These are phyloP conservation scores for Eustalomyia histrio DNA, from an alignment of 2,888 invertebrate genomes.

Conservation along the genomic window DNA sequence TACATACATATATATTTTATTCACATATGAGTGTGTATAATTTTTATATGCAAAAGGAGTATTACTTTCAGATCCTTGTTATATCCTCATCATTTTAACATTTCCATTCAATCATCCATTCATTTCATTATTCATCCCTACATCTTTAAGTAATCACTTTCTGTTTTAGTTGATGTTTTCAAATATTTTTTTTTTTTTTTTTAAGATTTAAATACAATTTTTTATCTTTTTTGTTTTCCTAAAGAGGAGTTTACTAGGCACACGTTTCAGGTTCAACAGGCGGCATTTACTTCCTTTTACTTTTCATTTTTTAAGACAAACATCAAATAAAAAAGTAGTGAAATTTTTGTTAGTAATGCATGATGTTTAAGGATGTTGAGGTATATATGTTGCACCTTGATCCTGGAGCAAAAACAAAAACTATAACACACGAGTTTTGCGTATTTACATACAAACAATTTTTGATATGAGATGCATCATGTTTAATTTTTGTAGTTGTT, in stretches of 20 bases:
- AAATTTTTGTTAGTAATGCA: constrained; percentile 18
- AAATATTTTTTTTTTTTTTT: constrained; percentile 25
- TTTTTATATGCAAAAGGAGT: constrained; percentile 53
- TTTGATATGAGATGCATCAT: background rate
- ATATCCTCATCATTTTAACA: constrained; percentile 11
- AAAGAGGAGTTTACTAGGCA: constrained; percentile 55
- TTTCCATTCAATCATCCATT: constrained; percentile 10
- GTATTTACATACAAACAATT: constrained; percentile 48
- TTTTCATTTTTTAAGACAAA: constrained; percentile 2
- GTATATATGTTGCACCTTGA: constrained; percentile 62
- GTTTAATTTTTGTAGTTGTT: constrained; percentile 5
- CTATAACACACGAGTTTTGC: constrained; percentile 41
- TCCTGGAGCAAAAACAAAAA: constrained; percentile 25
- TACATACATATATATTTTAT: no score
- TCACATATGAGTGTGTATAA: background rate
- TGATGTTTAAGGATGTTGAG: constrained; percentile 61
- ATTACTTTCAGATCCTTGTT: constrained; percentile 49
- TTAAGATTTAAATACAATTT: constrained; percentile 51
- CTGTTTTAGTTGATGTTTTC: constrained; percentile 21
- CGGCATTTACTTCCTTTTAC: constrained; percentile 39
- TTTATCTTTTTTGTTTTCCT: constrained; percentile 18
- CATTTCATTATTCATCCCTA: background rate
- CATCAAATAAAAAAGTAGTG: constrained; percentile 8
- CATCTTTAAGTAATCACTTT: constrained; percentile 56
- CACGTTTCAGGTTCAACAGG: constrained; percentile 57